Conservation (phyloP, 2,113 vertebrate genomes). For the Jacana jacana region DNA sequence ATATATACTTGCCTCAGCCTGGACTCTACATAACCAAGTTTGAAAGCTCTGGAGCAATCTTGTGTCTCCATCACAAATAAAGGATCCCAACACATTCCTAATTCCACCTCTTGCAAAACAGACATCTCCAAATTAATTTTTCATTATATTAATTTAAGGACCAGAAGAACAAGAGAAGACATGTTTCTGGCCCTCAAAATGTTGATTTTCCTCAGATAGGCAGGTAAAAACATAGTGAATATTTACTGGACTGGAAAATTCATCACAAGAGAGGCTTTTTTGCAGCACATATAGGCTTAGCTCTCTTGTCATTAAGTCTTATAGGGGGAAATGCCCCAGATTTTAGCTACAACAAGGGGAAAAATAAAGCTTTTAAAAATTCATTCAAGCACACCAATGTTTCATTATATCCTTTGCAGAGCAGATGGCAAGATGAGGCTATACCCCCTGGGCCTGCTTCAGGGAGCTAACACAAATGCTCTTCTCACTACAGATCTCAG, state of each 20-base stretch:
- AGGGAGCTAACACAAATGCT: constrained; percentile 11
- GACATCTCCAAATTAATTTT: neutral
- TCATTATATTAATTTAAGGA: neutral
- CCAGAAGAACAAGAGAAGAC: neutral
- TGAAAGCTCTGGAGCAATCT: neutral
- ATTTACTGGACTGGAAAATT: constrained; percentile 18
- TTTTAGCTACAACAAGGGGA: constrained; percentile 13
- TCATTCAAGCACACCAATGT: constrained; percentile 4
- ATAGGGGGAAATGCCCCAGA: neutral
- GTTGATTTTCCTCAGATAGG: neutral
- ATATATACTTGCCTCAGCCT: neutral
- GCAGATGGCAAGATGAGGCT: constrained; percentile 51
- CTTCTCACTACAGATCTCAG: neutral
- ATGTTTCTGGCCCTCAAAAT: neutral
- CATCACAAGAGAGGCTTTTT: neutral
- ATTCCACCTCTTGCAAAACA: neutral
- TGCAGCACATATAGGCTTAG: neutral
- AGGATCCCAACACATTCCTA: neutral
- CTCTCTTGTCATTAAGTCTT: neutral
- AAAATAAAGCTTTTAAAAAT: constrained; percentile 43
- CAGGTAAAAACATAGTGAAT: neutral
- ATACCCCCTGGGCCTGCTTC: neutral
- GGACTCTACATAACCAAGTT: neutral
- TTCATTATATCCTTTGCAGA: constrained; percentile 24
- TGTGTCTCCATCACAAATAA: neutral